phyloP scores from a whole-genome alignment of 30 jellyfish, hydroid and myxozoan species.

The Aurelia aurita region DNA sequence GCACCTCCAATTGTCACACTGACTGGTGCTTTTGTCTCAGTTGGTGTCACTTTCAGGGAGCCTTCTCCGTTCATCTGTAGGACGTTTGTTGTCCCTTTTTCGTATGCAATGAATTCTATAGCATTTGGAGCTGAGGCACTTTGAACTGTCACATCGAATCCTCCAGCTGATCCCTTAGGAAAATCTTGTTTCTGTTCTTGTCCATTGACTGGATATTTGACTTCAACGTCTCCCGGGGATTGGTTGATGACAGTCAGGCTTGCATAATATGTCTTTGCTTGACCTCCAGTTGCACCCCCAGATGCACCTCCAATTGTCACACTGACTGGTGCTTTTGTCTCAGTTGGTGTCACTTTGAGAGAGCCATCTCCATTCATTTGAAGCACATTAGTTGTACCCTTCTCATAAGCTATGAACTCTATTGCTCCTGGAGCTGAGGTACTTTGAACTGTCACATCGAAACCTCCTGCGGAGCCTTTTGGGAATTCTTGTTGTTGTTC shows the following conservation, averaged over 20 bases:
- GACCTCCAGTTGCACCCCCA: neutral
- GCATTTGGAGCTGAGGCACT: slow-evolving; percentile 31
- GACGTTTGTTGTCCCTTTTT: slow-evolving; percentile 56
- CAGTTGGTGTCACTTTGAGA: slow-evolving; percentile 44
- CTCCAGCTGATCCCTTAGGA: too few species aligned
- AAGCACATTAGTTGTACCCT: slow-evolving; percentile 53
- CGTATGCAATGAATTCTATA: slow-evolving; percentile 73
- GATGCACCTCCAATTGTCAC: slow-evolving; percentile 34
- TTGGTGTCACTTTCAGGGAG: slow-evolving; percentile 67
- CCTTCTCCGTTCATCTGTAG: slow-evolving; percentile 75
- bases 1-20: slow-evolving; percentile 16
- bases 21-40: slow-evolving; percentile 16
- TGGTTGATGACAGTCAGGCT: slow-evolving; percentile 69
- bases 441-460: slow-evolving; percentile 33
- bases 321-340: slow-evolving; percentile 2
- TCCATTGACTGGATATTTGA: too few species aligned
- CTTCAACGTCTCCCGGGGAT: slow-evolving; percentile 54
- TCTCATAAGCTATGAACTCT: slow-evolving; percentile 64
- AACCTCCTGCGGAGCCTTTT: slow-evolving; percentile 17
- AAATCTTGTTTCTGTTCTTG: too few species aligned
- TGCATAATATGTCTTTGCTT: slow-evolving; percentile 26
- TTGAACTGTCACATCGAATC: slow-evolving; percentile 62
- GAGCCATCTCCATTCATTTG: slow-evolving; percentile 47
- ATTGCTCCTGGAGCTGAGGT: slow-evolving; percentile 52
- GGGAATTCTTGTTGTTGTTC: slow-evolving; percentile 52